Conservation (phyloP, 2,113 vertebrate genomes). For the Dicerorhinus sumatrensis region DNA sequence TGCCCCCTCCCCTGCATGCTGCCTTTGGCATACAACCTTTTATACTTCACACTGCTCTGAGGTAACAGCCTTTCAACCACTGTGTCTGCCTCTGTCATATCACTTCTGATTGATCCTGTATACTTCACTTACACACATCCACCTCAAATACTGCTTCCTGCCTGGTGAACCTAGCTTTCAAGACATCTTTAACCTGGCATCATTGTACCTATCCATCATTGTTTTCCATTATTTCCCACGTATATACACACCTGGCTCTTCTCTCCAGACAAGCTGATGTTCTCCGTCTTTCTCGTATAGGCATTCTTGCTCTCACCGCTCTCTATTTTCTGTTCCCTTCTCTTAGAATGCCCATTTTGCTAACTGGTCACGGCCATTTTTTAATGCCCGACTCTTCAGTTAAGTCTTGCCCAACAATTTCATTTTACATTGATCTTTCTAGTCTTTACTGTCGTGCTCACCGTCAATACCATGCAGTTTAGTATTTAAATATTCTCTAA, state of each 20-base stretch:
- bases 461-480: neutral
- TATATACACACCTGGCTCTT: neutral
- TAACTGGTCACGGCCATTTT: neutral
- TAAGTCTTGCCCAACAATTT: neutral
- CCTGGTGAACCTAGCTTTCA: neutral
- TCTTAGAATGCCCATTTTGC: neutral
- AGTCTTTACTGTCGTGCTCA: neutral
- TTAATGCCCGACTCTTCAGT: neutral
- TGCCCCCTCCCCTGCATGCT: neutral
- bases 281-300: neutral
- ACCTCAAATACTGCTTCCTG: neutral
- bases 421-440: neutral
- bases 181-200: neutral
- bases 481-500: conserved; percentile 32
- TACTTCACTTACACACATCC: neutral
- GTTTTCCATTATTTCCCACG: neutral
- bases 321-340: neutral
- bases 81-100: neutral
- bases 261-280: neutral
- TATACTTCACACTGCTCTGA: neutral
- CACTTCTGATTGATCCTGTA: neutral
- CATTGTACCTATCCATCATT: neutral
- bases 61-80: neutral
- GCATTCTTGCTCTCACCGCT: neutral
- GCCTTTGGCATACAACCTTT: neutral